Conservation (phyloP, 2,888 invertebrate species). For the Drymonia ruficornis region DNA sequence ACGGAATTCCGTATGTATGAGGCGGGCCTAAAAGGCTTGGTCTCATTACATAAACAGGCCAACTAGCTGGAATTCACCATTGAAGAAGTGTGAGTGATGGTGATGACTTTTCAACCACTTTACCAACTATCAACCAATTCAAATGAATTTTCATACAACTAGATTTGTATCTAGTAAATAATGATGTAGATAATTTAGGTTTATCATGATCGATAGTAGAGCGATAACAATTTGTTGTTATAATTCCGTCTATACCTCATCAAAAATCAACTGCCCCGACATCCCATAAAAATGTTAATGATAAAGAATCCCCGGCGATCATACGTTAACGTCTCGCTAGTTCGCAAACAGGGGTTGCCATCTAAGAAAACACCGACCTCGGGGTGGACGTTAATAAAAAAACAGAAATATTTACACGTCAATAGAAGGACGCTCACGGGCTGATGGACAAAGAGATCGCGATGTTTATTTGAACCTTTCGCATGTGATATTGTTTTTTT, state of each 20-base stretch:
- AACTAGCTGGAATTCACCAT: too few species aligned
- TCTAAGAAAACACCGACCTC: conserved; percentile 39
- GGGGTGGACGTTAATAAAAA: conserved; percentile 50
- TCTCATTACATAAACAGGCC: too few species aligned
- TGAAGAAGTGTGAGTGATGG: too few species aligned
- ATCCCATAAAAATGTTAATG: conserved; percentile 43
- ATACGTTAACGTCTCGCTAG: conserved; percentile 41
- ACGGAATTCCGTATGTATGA: too few species aligned
- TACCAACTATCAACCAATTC: too few species aligned
- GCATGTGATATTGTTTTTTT: conserved; percentile 23
- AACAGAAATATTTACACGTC: conserved; percentile 59
- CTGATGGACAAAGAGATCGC: conserved; percentile 41
- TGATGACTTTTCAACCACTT: too few species aligned
- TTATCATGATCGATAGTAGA: too few species aligned
- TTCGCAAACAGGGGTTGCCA: conserved; percentile 40
- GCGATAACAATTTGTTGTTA: neutral
- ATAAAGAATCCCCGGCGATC: conserved; percentile 39
- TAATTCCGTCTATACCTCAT: neutral
- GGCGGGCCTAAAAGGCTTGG: too few species aligned
- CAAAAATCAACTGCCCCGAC: neutral
- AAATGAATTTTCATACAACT: too few species aligned
- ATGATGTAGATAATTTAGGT: too few species aligned
- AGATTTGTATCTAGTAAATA: too few species aligned
- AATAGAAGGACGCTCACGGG: conserved; percentile 41
- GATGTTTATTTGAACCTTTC: conserved; percentile 34